These are phyloP conservation scores for Pocillopora grandis DNA, from an alignment of 92 coral and sea anemone species.

Conservation along the genomic window DNA sequence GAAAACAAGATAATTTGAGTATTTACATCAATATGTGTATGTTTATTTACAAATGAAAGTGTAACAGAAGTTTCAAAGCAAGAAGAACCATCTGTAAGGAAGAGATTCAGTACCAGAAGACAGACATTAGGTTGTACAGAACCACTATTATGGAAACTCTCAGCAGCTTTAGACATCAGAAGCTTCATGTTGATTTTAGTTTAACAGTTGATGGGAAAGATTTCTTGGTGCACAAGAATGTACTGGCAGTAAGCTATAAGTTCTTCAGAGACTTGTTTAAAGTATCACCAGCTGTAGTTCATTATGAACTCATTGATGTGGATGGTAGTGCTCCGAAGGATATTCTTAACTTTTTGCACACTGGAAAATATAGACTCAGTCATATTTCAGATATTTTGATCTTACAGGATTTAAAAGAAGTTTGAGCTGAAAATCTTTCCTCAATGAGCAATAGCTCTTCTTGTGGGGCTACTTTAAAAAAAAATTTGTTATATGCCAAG, in stretches of 20 bases:
- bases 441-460: background rate
- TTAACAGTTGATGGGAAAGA: slow-evolving; percentile 17
- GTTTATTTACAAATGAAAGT: background rate
- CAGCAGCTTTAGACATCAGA: slow-evolving; percentile 4
- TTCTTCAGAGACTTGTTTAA: slow-evolving; percentile 31
- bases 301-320: slow-evolving; percentile 42
- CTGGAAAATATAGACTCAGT: slow-evolving; percentile 46
- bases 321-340: slow-evolving; percentile 32
- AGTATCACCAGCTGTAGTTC: slow-evolving; percentile 14
- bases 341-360: slow-evolving; percentile 38
- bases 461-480: background rate
- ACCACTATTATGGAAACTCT: slow-evolving; percentile 25
- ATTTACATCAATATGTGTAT: background rate
- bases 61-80: background rate
- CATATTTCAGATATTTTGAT: slow-evolving; percentile 45
- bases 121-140: background rate
- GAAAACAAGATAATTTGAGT: background rate
- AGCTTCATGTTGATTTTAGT: slow-evolving; percentile 40
- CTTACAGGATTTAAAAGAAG: slow-evolving; percentile 14
- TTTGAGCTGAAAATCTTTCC: background rate
- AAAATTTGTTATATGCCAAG: background rate
- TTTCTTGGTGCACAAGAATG: slow-evolving; percentile 53
- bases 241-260: slow-evolving; percentile 28
- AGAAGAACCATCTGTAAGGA: background rate
- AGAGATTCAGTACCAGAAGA: background rate